phyloP scores from a whole-genome alignment of 2,888 invertebrate species.

The Acholoe squamosa region DNA sequence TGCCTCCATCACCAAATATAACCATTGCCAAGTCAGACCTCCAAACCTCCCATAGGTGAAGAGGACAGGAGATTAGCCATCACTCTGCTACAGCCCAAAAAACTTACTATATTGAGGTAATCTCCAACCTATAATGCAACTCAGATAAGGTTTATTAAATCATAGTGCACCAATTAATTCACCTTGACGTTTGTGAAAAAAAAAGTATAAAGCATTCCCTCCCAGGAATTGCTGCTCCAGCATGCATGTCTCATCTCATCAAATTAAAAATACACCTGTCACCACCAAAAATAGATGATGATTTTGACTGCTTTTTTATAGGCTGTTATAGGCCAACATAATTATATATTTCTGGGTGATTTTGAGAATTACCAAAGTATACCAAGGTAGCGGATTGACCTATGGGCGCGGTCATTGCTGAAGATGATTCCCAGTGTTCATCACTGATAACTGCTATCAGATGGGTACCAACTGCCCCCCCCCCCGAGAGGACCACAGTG shows the following conservation, averaged over 20 bases:
- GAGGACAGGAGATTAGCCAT: conserved; percentile 8
- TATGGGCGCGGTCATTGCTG: no score
- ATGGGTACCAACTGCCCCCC: no score
- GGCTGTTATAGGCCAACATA: no score
- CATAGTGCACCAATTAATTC: conserved; percentile 5
- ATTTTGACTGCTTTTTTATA: no score
- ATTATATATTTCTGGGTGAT: no score
- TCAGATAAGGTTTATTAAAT: conserved; percentile 12
- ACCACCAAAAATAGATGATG: not conserved
- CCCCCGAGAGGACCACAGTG: no score
- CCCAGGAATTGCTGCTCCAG: not conserved
- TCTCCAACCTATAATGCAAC: not conserved
- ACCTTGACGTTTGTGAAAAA: not conserved
- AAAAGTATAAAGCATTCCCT: not conserved
- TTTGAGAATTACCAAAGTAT: no score
- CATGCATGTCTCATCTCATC: not conserved
- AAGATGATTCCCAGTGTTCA: no score
- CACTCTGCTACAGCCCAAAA: not conserved
- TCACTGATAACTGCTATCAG: no score
- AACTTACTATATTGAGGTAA: not conserved
- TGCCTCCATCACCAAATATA: not conserved
- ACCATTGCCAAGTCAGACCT: not conserved
- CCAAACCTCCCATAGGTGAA: not conserved
- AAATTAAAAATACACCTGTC: not conserved
- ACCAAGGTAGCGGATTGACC: no score